Percentiles rank a stretch among this genome's conserved stretches.
phyloP scores from a whole-genome alignment of 30 jellyfish, hydroid and myxozoan species.

The Hydractinia symbiolongicarpus region DNA sequence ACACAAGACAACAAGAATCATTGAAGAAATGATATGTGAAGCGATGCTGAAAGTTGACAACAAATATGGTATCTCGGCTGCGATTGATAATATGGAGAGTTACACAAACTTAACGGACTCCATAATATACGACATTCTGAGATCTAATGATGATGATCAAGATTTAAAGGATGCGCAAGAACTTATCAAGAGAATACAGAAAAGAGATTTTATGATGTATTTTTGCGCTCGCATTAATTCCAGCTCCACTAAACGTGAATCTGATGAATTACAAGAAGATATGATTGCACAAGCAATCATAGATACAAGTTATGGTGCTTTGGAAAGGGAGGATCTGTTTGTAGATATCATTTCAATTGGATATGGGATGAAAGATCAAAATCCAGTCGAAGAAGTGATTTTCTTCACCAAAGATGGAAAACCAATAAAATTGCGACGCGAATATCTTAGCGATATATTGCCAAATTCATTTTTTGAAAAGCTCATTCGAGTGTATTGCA shows the following conservation, averaged over 20 bases:
- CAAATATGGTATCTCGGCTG: conserved; percentile 42
- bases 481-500: conserved; percentile 58
- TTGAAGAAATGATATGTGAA: conserved; percentile 59
- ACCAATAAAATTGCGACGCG: conserved; percentile 36
- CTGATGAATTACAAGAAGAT: not conserved
- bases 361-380: conserved; percentile 77
- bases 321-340: conserved; percentile 26
- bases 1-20: conserved; percentile 66
- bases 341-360: conserved; percentile 38
- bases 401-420: conserved; percentile 49
- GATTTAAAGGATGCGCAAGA: conserved; percentile 48
- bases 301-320: conserved; percentile 7
- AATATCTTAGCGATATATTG: conserved; percentile 49
- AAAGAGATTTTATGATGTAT: conserved; percentile 41
- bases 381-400: conserved; percentile 70
- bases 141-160: conserved; percentile 26
- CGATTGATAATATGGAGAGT: conserved; percentile 36
- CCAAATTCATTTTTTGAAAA: conserved; percentile 54
- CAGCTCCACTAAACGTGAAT: conserved; percentile 16
- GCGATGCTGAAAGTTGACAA: conserved; percentile 57
- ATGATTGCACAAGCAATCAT: conserved; percentile 46
- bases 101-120: conserved; percentile 65
- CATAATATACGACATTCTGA: conserved; percentile 48
- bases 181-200: conserved; percentile 47
- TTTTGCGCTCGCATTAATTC: conserved; percentile 42